Base-by-base conservation (phyloP, 2,888 invertebrate species). In the Perizoma flavofasciatum region DNA sequence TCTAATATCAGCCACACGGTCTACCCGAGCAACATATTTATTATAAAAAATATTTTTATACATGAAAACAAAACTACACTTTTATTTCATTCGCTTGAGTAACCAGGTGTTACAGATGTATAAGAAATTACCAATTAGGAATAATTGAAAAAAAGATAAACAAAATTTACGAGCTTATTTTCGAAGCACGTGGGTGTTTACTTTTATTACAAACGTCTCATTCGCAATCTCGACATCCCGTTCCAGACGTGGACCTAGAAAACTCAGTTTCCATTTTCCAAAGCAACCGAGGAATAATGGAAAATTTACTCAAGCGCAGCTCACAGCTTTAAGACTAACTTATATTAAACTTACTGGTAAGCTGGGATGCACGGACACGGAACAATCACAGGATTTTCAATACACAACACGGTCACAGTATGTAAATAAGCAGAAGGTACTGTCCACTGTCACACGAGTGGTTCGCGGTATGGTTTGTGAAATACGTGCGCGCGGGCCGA, bases 401-500 rank as follows among this genome's bases (percentile, higher is more conserved):
- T 55, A 63, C 69, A 63, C 73, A 73, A 67, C 78, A 78, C 78
- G 68, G 67, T 70, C 77, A 76, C 77, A 74, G 69, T 71, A 71
- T 67, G 66, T 68, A 67, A 69, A 69, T 70, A 65, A 62, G 34
- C 53, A 59, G 50, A 59, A 47, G 22, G 22, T 22, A 22, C 22
- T 52, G 50, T 58, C 51, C 67, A 66, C 67, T 66, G 63, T 67
- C 73, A 75, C 78, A 71, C 74, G 73, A 77, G 75, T 68, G 66
- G 57, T 61, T 68, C 75, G 3, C 76, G 74, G 59, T 74, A 75
- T 54, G 63, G 52, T 55, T 49, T 47, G 11, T 33, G 34, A 43
- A 62, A 67, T 61, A 69, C 72, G 70, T 71, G 68, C 86, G 79
- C 82, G 73, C 78, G 77, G 73, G 62, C 72, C 74, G 80, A 72